These are phyloP conservation scores for Sander vitreus DNA, from an alignment of 2,113 vertebrate genomes.

Conservation along the genomic window DNA sequence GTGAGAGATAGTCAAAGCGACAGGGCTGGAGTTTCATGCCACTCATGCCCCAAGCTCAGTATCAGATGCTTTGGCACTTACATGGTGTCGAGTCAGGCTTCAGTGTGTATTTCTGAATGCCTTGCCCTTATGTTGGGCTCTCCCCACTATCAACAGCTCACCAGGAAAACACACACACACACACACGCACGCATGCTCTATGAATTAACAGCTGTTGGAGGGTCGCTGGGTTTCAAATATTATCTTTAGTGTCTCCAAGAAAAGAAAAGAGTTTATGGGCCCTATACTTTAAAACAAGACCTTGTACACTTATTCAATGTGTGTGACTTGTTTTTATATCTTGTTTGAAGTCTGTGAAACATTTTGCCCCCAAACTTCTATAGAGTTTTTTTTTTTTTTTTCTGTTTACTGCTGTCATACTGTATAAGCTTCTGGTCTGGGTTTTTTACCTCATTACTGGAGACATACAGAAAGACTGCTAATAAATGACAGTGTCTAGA, in stretches of 20 bases:
- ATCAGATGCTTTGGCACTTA: conserved; percentile 36
- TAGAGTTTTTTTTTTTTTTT: background rate
- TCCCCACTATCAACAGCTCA: conserved; percentile 50
- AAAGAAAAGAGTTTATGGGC: background rate
- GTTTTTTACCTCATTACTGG: conserved; percentile 34
- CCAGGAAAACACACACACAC: conserved; percentile 46
- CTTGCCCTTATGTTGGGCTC: conserved; percentile 41
- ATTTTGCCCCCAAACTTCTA: conserved; percentile 21
- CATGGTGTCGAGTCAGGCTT: background rate
- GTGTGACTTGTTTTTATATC: background rate
- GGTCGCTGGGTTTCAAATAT: conserved; percentile 8
- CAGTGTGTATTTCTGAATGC: conserved; percentile 33
- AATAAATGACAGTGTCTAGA: conserved; percentile 72
- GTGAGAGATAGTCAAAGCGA: background rate
- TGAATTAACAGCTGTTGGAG: conserved; percentile 65
- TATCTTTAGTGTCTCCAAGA: conserved; percentile 11
- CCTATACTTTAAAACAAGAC: background rate
- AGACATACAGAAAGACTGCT: conserved; percentile 29
- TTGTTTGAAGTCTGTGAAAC: conserved; percentile 25
- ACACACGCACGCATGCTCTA: background rate
- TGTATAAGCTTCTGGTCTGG: background rate
- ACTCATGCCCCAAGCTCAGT: conserved; percentile 28
- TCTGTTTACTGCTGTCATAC: no score
- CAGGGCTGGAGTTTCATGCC: conserved; percentile 44
- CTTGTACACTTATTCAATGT: background rate